phyloP scores from a whole-genome alignment of 2,888 invertebrate species.

The Choreutis nemorana region DNA sequence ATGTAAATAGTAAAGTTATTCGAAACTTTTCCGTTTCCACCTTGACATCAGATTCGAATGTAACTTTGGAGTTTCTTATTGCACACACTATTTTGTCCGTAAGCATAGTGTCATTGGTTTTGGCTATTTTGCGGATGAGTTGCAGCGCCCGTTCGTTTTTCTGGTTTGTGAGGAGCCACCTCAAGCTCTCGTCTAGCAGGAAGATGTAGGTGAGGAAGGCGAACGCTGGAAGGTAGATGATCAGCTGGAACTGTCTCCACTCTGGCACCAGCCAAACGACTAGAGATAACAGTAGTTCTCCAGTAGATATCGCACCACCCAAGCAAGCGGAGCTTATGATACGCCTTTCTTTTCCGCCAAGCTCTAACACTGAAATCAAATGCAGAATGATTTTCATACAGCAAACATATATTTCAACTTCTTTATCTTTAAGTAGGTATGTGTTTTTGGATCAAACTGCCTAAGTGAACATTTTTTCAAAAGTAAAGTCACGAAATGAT shows the following conservation, averaged over 20 bases:
- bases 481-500: too few species aligned
- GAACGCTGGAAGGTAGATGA: constrained; percentile 9
- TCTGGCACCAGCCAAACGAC: constrained; percentile 9
- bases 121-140: constrained; percentile 7
- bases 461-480: too few species aligned
- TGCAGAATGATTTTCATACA: too few species aligned
- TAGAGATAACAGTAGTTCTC: constrained; percentile 6
- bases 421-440: too few species aligned
- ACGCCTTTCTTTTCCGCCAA: constrained; percentile 16
- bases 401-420: too few species aligned
- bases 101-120: constrained; percentile 7
- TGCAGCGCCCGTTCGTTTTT: constrained; percentile 6
- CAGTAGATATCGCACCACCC: constrained; percentile 6
- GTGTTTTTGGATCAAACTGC: too few species aligned
- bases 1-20: constrained; percentile 7
- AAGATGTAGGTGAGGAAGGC: constrained; percentile 9
- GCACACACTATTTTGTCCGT: constrained; percentile 6
- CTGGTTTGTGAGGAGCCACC: constrained; percentile 10
- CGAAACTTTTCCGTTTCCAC: constrained; percentile 8
- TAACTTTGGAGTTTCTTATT: constrained; percentile 6
- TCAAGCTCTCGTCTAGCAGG: constrained; percentile 9
- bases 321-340: constrained; percentile 6
- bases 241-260: constrained; percentile 9
- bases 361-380: constrained; percentile 25
- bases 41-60: constrained; percentile 6